phyloP scores from a whole-genome alignment of 2,113 vertebrate genomes.

The Platysternon megacephalum region DNA sequence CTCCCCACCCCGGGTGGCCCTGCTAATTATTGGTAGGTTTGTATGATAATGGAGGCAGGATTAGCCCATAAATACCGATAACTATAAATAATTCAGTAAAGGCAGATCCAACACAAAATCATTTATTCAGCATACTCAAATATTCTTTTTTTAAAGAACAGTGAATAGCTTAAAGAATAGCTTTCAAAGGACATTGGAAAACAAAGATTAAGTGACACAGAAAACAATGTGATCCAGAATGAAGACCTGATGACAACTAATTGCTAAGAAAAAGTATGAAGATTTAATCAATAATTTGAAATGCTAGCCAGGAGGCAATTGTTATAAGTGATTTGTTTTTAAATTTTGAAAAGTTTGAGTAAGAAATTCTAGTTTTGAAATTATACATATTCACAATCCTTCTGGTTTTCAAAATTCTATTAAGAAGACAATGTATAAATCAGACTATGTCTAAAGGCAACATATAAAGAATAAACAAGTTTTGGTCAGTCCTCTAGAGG shows the following conservation, averaged over 20 bases:
- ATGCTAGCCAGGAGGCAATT: neutral
- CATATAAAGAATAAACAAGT: neutral
- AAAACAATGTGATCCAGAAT: neutral
- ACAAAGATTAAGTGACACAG: neutral
- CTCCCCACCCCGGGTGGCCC: too few species aligned
- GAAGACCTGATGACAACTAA: neutral
- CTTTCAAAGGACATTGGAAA: neutral
- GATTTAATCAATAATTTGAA: neutral
- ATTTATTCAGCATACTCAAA: neutral
- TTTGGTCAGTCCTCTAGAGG: neutral
- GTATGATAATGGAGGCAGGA: neutral
- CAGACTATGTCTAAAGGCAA: neutral
- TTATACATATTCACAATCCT: neutral
- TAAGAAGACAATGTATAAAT: neutral
- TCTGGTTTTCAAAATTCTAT: neutral
- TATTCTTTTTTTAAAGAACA: neutral
- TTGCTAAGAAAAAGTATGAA: neutral
- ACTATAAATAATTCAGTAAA: neutral
- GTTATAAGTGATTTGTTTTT: neutral
- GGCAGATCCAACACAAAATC: neutral
- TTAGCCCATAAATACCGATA: neutral
- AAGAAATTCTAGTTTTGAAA: neutral
- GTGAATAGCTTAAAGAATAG: neutral
- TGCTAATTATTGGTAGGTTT: neutral
- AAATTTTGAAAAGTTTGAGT: neutral